Base-by-base conservation (phyloP, 2,888 invertebrate genomes). In the Drosophila monieri region DNA sequence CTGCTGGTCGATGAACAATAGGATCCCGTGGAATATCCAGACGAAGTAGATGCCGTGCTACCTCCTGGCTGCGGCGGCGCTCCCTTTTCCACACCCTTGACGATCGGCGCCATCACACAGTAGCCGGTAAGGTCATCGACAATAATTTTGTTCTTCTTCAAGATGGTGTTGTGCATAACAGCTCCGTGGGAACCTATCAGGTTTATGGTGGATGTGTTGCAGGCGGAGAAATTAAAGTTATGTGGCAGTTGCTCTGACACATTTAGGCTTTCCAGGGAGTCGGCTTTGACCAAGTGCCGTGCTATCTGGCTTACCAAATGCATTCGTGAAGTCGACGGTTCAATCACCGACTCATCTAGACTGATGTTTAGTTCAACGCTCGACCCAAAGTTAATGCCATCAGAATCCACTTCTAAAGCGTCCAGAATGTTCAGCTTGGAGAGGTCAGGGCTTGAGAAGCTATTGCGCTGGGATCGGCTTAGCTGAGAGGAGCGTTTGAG, bases 201-300 rank as follows among this genome's bases (percentile, higher is more conserved):
- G 84, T 92, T 92, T 0, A 91, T 89, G 9, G 87, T 88, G 0
- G 91, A 92, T 10, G 88, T 77, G 66, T 92, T 91, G 46, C 88
- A 89, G 6, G 92, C 92, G 0, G 92, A 91, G 56, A 91, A 90
- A 70, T 92, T 92, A 43, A 92, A 92, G 73, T 91, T 91, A 30
- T 88, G 78, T 12, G 90, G 89, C 46, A 91, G 78, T 47, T 89
- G 89, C 56, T 88, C 83, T 0, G 92, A 91, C 21, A 92, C 81
- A 76, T 91, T 91, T 1, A 91, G 66, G 57, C 89, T 88, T 25
- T 88, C 83, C 14, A 84, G 46, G 0, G 90, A 89, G 14, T 85
- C 89, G 1, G 80, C 71, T 23, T 74, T 77, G 56, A 60, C 68
- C 3, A 86, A 30, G 1, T 73, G 76, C 1, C 68, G 55, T 2